A percentile compares a stretch with the other conserved stretches of the same genome.
Conservation (phyloP, 2,797 vertebrate genomes). For the Hydrocynus forskahlii region DNA sequence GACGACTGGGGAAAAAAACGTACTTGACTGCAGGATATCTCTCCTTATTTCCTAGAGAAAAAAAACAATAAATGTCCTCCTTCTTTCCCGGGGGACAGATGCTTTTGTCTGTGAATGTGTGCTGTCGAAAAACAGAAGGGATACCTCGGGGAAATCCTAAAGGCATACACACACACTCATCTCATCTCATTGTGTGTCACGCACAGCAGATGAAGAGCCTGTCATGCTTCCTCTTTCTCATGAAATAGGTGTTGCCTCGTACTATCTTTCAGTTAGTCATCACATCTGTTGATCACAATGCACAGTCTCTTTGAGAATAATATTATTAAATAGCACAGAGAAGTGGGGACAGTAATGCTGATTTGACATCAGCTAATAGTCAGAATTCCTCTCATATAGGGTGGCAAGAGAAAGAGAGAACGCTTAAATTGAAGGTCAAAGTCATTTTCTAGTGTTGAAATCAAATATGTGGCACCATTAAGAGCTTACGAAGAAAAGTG, state of each 20-base stretch:
- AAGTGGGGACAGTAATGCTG: not conserved
- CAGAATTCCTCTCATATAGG: not conserved
- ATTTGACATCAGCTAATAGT: not conserved
- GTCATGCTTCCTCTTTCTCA: conserved; percentile 70
- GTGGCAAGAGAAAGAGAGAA: too few relatives aligned
- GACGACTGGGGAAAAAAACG: not conserved
- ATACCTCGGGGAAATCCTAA: conserved; percentile 52
- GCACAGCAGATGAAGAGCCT: conserved; percentile 68
- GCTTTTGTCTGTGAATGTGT: not conserved
- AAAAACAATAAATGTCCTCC: not conserved
- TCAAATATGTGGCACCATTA: not conserved
- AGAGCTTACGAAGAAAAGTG: not conserved
- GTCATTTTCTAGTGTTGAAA: not conserved
- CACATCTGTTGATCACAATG: conserved; percentile 43
- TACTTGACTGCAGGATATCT: too few relatives aligned
- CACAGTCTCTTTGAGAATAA: not conserved
- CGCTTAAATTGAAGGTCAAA: not conserved
- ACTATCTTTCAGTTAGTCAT: conserved; percentile 64
- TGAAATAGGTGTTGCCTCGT: conserved; percentile 58
- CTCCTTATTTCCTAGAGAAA: not conserved
- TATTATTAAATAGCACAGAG: not conserved
- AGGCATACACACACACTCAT: not conserved
- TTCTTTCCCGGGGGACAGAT: not conserved
- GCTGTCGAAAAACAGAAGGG: not conserved
- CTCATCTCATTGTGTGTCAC: conserved; percentile 62